Conservation (phyloP, 2,888 invertebrate species). For the Empis livida region DNA sequence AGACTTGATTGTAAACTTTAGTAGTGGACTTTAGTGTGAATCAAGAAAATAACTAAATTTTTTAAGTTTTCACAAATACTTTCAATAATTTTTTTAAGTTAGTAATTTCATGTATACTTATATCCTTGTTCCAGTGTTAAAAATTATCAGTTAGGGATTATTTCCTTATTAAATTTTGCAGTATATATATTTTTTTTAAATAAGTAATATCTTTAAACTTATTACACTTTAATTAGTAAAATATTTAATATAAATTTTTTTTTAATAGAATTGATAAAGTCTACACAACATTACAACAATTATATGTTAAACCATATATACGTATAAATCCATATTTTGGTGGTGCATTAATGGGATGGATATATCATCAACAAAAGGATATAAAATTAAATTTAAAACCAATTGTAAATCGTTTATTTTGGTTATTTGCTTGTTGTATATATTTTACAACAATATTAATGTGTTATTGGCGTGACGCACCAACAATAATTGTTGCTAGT, state of each 20-base stretch:
- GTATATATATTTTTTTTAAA: too few species aligned
- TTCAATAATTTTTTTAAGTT: too few species aligned
- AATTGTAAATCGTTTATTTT: constrained; percentile 16
- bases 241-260: neutral
- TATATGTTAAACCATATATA: constrained; percentile 25
- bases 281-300: constrained; percentile 20
- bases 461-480: constrained; percentile 25
- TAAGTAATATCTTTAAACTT: too few species aligned
- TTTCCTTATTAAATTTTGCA: too few species aligned
- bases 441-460: constrained; percentile 22
- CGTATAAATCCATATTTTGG: constrained; percentile 24
- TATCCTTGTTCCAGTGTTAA: too few species aligned
- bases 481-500: constrained; percentile 19
- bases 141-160: too few species aligned
- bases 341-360: constrained; percentile 23
- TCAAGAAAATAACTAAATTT: too few species aligned
- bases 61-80: too few species aligned
- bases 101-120: too few species aligned
- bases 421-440: constrained; percentile 16
- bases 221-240: too few species aligned
- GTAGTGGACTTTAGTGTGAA: too few species aligned
- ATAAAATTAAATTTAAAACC: constrained; percentile 6
- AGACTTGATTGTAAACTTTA: too few species aligned
- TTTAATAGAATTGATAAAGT: constrained; percentile 21
- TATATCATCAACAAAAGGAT: constrained; percentile 13